Conservation (phyloP, 2,113 vertebrate genomes). For the Cariama cristata region DNA sequence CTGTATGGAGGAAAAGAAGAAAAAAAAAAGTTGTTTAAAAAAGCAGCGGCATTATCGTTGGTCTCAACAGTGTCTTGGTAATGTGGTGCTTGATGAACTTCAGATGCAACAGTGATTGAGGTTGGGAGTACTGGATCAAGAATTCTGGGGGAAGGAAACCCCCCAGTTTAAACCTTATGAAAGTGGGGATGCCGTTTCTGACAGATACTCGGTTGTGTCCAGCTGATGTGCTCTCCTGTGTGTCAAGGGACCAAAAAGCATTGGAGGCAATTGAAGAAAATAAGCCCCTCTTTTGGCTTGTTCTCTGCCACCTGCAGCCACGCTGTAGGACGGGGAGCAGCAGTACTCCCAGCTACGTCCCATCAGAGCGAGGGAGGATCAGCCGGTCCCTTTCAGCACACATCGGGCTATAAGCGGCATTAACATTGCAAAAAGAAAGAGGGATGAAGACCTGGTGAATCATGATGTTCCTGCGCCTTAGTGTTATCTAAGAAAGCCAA, state of each 20-base stretch:
- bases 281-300: neutral
- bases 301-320: neutral
- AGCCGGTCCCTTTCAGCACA: no score
- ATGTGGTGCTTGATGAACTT: neutral
- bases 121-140: neutral
- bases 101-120: neutral
- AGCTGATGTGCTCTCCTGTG: neutral
- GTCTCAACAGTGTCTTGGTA: neutral
- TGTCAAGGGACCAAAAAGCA: fast-evolving
- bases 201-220: fast-evolving
- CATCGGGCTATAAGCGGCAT: fast-evolving
- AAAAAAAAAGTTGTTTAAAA: neutral
- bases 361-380: fast-evolving
- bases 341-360: neutral
- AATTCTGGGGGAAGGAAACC: neutral
- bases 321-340: neutral
- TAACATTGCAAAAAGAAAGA: fast-evolving
- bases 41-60: neutral
- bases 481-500: neutral
- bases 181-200: neutral
- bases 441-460: neutral
- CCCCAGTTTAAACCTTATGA: neutral
- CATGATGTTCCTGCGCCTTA: neutral
- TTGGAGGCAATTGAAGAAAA: neutral
- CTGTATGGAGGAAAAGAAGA: neutral